A percentile compares a stretch with the other conserved stretches of the same genome.
Conservation (phyloP, 2,888 invertebrate genomes). For the Lasioglossum lativentre region DNA sequence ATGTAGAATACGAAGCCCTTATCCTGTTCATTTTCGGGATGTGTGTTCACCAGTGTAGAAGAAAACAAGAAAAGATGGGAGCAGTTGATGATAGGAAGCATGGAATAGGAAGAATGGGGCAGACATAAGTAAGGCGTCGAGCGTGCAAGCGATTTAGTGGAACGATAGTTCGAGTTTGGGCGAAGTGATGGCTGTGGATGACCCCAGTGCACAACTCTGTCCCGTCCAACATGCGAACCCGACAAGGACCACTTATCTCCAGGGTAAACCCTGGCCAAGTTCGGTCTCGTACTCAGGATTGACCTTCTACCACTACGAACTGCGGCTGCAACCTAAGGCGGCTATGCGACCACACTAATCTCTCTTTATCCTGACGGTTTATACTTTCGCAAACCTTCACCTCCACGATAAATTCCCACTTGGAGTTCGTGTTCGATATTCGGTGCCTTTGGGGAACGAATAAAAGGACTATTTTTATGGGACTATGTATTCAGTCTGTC, state of each 20-base stretch:
- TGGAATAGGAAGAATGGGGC: background rate
- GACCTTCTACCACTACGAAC: conserved; percentile 59
- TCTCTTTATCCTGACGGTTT: conserved; percentile 47
- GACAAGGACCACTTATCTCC: conserved; percentile 73
- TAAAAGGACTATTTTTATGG: background rate
- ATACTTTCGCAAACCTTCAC: conserved; percentile 5
- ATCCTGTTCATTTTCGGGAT: too few relatives aligned
- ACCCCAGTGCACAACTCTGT: conserved; percentile 61
- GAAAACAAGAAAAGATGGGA: background rate
- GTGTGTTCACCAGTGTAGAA: background rate
- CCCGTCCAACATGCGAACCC: conserved; percentile 57
- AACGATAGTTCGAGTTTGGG: conserved; percentile 55
- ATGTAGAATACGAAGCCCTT: too few relatives aligned
- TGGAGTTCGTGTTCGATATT: background rate
- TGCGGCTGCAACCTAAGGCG: conserved; percentile 58
- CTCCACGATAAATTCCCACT: conserved; percentile 21
- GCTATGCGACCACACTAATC: conserved; percentile 65
- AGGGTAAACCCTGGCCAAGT: conserved; percentile 62
- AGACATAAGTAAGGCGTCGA: conserved; percentile 9
- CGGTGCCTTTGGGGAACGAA: background rate
- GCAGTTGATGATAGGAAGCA: background rate
- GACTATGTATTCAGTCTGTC: background rate
- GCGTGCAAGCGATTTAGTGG: conserved; percentile 18
- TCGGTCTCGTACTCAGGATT: conserved; percentile 68
- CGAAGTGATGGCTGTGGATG: conserved; percentile 59